Base-by-base conservation (phyloP, 2,113 vertebrate genomes). In the Myanophis thanlyinensis region DNA sequence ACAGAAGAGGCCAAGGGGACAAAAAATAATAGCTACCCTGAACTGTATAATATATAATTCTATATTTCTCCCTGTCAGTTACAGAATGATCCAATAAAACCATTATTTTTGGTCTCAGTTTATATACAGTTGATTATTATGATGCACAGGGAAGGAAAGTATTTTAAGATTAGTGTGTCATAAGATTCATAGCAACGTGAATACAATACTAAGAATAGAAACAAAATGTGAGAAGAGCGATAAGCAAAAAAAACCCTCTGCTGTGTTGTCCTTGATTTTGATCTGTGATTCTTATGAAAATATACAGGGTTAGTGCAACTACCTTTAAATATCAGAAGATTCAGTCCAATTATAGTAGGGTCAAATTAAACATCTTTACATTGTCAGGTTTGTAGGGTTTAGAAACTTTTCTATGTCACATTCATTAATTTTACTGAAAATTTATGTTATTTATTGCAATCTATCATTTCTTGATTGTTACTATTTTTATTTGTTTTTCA, bases 341-440 rank as follows among this genome's bases (percentile, higher is more conserved):
- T 25, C 23, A 93, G 5, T 52, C 1, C 91, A 27, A 84, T 59
- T 25, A 89, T 62, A 91, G 44, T 48, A 54, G 6, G 59, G 3
- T 22, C 47, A 40, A 85, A 4, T 80, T 47, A 30, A 85, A 91
- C 54, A 30, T 25, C 49, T 85, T 46, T 52, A 52, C 49, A 49
- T 46, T 90, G 93, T 85, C 67, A 51, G 40, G 73, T 46, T 30
- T 44, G 52, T 47, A 30, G 40, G 4, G 9, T 47, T 56, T 84
- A 80, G 20, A 93, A 59, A 52, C 90, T 85, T 93, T 95, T 88
- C 49, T 85, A 86, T n/a, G 49, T 35, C 92, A 80, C 48, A 91
- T 47, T 59, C 59, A 92, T 93, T 94, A 85, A 80, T 91, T 94
- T 46, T 95, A 30, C 84, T 90, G 89, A 91, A 93, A 80, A 6